Evolutionary conservation across 2,113 vertebrate species (phyloP), one percentile per base, ranked within the genome.

Genomic region (Ochotona princeps): DNA sequence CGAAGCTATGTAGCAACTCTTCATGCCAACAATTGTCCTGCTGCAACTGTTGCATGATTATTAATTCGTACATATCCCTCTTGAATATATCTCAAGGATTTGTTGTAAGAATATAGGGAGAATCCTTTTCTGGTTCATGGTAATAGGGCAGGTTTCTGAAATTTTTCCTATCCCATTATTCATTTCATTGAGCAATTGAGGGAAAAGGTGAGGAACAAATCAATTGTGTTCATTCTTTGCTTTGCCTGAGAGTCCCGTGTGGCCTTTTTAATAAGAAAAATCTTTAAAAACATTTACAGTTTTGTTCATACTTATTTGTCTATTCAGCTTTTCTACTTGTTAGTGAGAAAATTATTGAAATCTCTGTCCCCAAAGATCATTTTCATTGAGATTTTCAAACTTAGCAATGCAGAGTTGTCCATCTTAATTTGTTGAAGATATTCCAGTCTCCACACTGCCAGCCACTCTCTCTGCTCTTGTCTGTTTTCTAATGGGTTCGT

Each of bases 281-380:
- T 91, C 30, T 73, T 86, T 82, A 76, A 93, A 94, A 94, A 91
- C 6, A 35, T 38, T 78, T 87, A 79, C 5, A 70, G 23, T 5
- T 84, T 74, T 30, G 76, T 92, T 85, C 3, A 74, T 72, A 92
- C 88, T 61, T 81, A 76, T 89, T 96, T 92, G 70, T 83, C n/a
- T 88, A 54, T 90, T 90, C 70, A 79, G 35, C 18, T 80, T 94
- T 90, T 87, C 32, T 79, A 23, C 7, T 75, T 82, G 60, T 51
- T 85, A 63, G 66, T 82, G 74, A 93, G 75, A 70, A 18, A 38
- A 70, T 67, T 47, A 72, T 23, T 10, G 25, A 3, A 63, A 78
- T 93, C 88, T 86, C 18, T 76, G 76, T 51, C n/a, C 86, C 88
- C 65, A 66, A 54, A 3, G 3, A 63, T 18, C 1, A 35, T 95